phyloP scores from a whole-genome alignment of 2,888 invertebrate genomes.

The Schizaphis graminum region DNA sequence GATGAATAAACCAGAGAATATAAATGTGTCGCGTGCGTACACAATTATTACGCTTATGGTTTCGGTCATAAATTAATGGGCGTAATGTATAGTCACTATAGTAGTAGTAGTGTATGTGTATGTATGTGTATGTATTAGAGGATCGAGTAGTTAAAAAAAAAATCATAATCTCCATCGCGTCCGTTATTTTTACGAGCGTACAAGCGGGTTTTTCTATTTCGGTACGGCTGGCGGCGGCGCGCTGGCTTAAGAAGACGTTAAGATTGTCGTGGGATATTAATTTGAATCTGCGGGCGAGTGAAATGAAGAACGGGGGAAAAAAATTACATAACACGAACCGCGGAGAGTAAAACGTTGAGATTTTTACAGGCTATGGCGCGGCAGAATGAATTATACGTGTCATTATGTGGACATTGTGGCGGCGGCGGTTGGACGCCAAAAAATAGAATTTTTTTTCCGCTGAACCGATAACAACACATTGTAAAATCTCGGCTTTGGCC shows the following conservation, averaged over 20 bases:
- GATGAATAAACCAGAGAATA: slow-evolving; percentile 30
- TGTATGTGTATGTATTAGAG: neutral
- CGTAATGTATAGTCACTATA: slow-evolving; percentile 5
- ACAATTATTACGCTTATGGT: slow-evolving; percentile 26
- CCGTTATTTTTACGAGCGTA: slow-evolving; percentile 63
- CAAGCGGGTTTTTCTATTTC: slow-evolving; percentile 64
- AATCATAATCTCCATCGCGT: slow-evolving; percentile 49
- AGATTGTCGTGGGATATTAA: slow-evolving; percentile 64
- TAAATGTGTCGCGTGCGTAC: neutral
- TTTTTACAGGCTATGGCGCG: slow-evolving; percentile 47
- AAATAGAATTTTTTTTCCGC: slow-evolving; percentile 41
- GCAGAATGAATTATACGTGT: slow-evolving; percentile 53
- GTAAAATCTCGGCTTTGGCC: slow-evolving; percentile 20
- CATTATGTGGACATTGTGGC: slow-evolving; percentile 24
- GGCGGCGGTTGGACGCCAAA: slow-evolving; percentile 52
- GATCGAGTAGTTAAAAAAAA: slow-evolving; percentile 26
- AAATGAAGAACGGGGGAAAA: slow-evolving; percentile 20
- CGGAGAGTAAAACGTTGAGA: slow-evolving; percentile 58
- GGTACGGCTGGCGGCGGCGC: slow-evolving; percentile 28
- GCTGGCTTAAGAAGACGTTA: slow-evolving; percentile 62
- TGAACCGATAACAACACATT: slow-evolving; percentile 37
- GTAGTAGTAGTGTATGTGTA: too few species aligned
- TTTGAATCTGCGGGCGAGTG: slow-evolving; percentile 39
- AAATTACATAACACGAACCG: slow-evolving; percentile 45
- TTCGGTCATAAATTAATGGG: slow-evolving; percentile 51